Evolutionary conservation across 2,113 vertebrate species (phyloP).

Genomic region (Neolamprologus sp.): DNA sequence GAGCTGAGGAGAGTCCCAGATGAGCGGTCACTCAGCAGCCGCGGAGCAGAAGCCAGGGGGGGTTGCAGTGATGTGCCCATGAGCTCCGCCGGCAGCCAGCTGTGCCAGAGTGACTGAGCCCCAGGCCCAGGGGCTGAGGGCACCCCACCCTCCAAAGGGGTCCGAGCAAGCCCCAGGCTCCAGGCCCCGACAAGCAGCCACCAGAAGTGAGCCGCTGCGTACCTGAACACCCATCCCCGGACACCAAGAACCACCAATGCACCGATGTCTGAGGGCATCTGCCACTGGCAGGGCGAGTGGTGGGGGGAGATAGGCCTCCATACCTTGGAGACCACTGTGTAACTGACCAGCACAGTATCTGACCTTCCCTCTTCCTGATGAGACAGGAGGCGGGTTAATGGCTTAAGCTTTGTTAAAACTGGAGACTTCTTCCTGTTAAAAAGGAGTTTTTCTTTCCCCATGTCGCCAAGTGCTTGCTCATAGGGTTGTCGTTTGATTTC

Average conservation of each 20-base stretch:
- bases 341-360: not conserved
- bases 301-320: not conserved
- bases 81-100: not conserved
- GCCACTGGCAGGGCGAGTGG: not conserved
- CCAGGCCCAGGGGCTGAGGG: fast-evolving
- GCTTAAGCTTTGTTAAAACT: not conserved
- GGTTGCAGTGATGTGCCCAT: fast-evolving
- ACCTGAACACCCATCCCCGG: not conserved
- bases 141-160: fast-evolving
- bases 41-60: not conserved
- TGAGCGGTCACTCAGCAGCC: not conserved
- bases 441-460: not conserved
- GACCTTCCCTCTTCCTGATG: not conserved
- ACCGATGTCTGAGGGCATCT: not conserved
- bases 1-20: not conserved
- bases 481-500: not conserved
- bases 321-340: not conserved
- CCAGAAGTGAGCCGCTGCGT: fast-evolving
- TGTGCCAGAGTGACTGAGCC: fast-evolving
- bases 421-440: not conserved
- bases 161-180: not conserved
- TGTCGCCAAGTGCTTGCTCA: not conserved
- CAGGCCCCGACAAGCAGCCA: not conserved
- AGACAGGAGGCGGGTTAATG: not conserved
- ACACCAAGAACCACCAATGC: not conserved